A percentile compares a stretch with the other conserved stretches of the same genome.
Evolutionary conservation across 2,888 invertebrate species (phyloP).

Genomic region (Drosophila prolongata): DNA sequence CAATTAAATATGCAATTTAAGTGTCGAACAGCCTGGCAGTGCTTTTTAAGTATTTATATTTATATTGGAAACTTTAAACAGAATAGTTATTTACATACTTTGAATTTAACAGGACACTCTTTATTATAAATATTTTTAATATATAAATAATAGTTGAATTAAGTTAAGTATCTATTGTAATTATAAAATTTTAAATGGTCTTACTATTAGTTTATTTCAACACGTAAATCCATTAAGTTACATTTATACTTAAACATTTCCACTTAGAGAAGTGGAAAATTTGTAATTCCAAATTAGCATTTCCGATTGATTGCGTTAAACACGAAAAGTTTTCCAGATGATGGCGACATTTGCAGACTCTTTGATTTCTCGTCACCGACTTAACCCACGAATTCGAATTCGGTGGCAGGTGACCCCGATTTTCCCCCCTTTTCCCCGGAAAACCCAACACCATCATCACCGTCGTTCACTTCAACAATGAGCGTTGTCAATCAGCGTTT

Average conservation of each 20-base stretch:
- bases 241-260: background rate
- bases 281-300: background rate
- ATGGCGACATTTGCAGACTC: conserved; percentile 6
- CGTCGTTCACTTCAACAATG: conserved; percentile 14
- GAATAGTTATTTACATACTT: background rate
- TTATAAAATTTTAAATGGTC: too few species aligned
- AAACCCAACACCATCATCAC: conserved; percentile 11
- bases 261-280: background rate
- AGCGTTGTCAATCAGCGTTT: conserved; percentile 61
- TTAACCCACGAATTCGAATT: conserved; percentile 22
- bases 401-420: conserved; percentile 33
- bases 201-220: too few species aligned
- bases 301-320: conserved; percentile 26
- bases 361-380: conserved; percentile 4
- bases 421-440: conserved; percentile 14
- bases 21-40: background rate
- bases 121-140: too few species aligned
- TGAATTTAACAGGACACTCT: too few species aligned
- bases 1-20: background rate
- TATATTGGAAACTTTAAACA: background rate
- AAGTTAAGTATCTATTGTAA: too few species aligned
- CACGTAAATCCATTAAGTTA: too few species aligned
- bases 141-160: too few species aligned
- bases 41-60: background rate
- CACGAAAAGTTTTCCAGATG: conserved; percentile 24